Evolutionary conservation across 2,797 vertebrate genomes (phyloP).

Genomic region (Mico argentatus): DNA sequence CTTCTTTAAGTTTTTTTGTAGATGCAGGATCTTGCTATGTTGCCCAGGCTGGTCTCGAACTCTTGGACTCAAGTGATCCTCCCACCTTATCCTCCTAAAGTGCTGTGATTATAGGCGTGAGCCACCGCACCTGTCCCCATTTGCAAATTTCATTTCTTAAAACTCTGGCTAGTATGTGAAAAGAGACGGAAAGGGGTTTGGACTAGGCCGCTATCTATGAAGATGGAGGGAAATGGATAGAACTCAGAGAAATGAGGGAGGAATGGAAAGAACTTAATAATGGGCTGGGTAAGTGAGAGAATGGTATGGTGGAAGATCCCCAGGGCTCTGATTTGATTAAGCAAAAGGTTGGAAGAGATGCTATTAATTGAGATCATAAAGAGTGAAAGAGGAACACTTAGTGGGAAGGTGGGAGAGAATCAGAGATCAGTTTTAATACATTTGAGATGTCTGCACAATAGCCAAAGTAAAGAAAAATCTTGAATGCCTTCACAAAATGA

Average conservation of each 20-base stretch:
- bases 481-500: slow-evolving; percentile 33
- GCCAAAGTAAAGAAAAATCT: not conserved
- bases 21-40: not conserved
- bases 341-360: not conserved
- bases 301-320: not conserved
- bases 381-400: not conserved
- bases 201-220: not conserved
- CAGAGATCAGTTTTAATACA: not conserved
- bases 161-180: not conserved
- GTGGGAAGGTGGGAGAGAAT: not conserved
- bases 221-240: not conserved
- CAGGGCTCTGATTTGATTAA: not conserved
- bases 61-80: not conserved
- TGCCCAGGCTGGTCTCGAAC: not conserved
- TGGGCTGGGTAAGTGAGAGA: not conserved
- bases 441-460: slow-evolving; percentile 15
- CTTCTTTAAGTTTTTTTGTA: not conserved
- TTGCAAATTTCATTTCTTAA: not conserved
- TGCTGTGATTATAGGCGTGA: not conserved
- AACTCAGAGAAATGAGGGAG: not conserved
- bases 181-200: not conserved
- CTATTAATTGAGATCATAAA: not conserved
- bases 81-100: not conserved
- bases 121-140: not conserved
- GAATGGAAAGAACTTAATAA: not conserved